Evolutionary conservation across 2,113 vertebrate species (phyloP), one percentile per base, ranked within the genome.

Genomic region (Panthera tigris): DNA sequence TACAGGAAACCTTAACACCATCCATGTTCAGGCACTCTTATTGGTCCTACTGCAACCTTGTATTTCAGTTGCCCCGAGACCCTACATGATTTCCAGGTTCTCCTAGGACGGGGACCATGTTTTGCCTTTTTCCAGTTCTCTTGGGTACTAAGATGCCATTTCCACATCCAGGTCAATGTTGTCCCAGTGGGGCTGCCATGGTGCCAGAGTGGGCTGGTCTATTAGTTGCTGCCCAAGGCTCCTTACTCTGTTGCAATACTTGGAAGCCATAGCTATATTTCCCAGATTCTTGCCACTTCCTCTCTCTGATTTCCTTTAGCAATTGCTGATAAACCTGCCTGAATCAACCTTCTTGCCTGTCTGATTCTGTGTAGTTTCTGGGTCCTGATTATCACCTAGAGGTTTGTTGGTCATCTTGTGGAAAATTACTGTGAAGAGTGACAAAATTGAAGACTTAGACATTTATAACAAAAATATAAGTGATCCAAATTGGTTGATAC

Each of bases 371-470:
- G 71, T 66, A 87, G 41, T 85, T 52, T 91, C 48, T 74, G 41
- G 50, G 55, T 80, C 21, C 57, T 79, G 36, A 61, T 55, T 23
- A 33, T 63, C 33, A 52, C 66, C 52, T 55, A 45, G 74, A 85
- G 36, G 45, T 55, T 52, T 73, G n/a, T 41, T 93, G 78, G 66
- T 68, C 57, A 61, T 50, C 73, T 84, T 36, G 66, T 81, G 18
- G 61, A 55, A 88, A 71, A 91, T 83, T 79, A 78, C 52, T 68
- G 13, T 13, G 73, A 41, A 89, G 21, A 39, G 7, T 86, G 71
- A 82, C 13, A 90, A 79, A 97, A 91, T 21, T 94, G 55, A 79
- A 91, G n/a, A 91, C 16, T n/a, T 96, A 45, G 3, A 29, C 14
- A 57, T 74, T 66, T 73, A 78, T 84, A 39, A 66, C 3, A 68